Conservation (phyloP, 2,113 vertebrate species). For the Scytalopus superciliaris region DNA sequence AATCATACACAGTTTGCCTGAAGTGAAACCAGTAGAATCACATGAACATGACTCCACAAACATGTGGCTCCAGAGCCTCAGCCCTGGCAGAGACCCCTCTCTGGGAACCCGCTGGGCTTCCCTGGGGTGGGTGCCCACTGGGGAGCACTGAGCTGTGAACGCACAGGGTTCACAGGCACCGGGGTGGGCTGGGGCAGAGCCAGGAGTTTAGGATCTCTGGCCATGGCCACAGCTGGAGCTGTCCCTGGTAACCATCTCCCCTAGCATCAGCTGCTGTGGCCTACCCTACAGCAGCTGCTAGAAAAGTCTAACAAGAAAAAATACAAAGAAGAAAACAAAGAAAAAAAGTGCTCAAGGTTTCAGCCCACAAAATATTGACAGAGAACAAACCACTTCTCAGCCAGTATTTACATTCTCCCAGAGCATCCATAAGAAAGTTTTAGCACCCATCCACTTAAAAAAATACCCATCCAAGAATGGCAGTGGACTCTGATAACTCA, state of each 20-base stretch:
- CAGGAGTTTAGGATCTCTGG: not conserved
- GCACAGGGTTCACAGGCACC: not conserved
- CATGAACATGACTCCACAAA: not conserved
- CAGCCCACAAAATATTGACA: not conserved
- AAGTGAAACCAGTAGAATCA: not conserved
- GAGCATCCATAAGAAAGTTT: not conserved
- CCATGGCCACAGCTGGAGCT: not conserved
- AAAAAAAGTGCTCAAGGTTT: not conserved
- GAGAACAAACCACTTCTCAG: not conserved
- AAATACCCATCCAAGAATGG: not conserved
- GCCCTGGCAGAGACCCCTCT: not conserved
- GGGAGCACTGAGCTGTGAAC: not conserved
- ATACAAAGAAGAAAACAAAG: not conserved
- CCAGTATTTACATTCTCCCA: not conserved
- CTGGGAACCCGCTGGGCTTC: not conserved
- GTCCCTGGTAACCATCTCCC: not conserved
- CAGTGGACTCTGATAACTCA: not conserved
- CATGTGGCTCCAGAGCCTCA: not conserved
- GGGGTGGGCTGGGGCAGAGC: not conserved
- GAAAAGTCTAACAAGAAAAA: not conserved
- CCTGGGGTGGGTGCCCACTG: not conserved
- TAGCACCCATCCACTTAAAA: not conserved
- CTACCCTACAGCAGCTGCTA: rapidly evolving
- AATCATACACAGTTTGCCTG: not conserved
- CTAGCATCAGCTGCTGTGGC: not conserved